A percentile compares a stretch with the other conserved stretches of the same genome.
Evolutionary conservation across 2,113 vertebrate species (phyloP).

Genomic region (Pseudopodoces humilis): DNA sequence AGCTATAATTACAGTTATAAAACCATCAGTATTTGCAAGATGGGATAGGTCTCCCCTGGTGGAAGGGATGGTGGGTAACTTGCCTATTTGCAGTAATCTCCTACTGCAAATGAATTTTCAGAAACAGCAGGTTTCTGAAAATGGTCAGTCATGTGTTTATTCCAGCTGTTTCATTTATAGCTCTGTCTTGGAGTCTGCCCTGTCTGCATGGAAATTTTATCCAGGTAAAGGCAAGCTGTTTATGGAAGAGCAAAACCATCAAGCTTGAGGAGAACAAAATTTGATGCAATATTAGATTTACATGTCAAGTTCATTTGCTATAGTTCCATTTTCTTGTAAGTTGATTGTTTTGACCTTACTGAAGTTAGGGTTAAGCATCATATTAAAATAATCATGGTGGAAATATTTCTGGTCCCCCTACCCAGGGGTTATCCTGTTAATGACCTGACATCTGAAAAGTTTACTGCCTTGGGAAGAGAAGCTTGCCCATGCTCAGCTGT

Average conservation of each 20-base stretch:
- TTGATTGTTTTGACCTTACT: background rate
- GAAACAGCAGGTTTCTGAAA: background rate
- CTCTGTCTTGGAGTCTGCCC: background rate
- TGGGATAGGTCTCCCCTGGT: background rate
- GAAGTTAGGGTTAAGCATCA: background rate
- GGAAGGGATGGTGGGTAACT: background rate
- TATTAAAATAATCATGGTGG: background rate
- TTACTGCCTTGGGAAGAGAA: background rate
- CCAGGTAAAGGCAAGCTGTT: background rate
- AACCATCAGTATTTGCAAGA: background rate
- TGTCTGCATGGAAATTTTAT: background rate
- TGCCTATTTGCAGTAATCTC: background rate
- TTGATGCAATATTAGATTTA: background rate
- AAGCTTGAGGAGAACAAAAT: background rate
- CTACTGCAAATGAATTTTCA: background rate
- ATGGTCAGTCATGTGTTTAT: background rate
- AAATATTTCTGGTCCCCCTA: background rate
- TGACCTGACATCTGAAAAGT: background rate
- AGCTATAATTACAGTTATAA: background rate
- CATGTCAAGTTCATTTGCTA: background rate
- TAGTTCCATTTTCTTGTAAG: background rate
- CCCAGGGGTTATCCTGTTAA: background rate
- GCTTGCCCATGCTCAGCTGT: background rate
- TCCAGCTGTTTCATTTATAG: background rate
- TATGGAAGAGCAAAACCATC: background rate